A percentile compares a stretch with the other conserved stretches of the same genome.
Conservation (phyloP, 1,140 invertebrate species). For the Drosophila kohkoa region DNA sequence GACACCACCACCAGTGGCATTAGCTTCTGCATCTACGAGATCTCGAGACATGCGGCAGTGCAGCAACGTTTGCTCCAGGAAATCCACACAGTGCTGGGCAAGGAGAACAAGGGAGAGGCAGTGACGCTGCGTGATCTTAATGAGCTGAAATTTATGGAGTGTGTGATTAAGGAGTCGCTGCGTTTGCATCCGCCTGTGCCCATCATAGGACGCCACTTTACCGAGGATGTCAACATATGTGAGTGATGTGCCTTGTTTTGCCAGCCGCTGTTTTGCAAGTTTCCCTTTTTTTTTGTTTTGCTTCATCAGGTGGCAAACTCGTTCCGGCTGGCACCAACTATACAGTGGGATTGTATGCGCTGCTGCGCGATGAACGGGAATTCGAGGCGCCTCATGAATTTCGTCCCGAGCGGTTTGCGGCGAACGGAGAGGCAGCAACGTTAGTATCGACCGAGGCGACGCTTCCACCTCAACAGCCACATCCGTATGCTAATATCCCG, state of each 20-base stretch:
- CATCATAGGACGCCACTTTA: conserved; percentile 87
- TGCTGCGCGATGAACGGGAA: conserved; percentile 86
- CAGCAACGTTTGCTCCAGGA: conserved; percentile 88
- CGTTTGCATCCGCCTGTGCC: conserved; percentile 89
- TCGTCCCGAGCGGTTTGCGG: conserved; percentile 88
- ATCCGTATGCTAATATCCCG: conserved; percentile 86
- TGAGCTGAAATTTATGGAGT: conserved; percentile 84
- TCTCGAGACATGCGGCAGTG: conserved; percentile 86
- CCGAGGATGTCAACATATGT: conserved; percentile 85
- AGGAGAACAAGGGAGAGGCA: conserved; percentile 30
- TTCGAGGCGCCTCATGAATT: conserved; percentile 88
- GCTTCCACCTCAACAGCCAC: conserved; percentile 77
- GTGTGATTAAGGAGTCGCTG: conserved; percentile 88
- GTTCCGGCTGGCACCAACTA: conserved; percentile 84
- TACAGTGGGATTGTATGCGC: conserved; percentile 81
- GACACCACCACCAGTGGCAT: conserved; percentile 89
- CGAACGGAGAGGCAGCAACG: background rate
- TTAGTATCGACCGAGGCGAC: background rate
- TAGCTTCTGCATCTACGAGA: conserved; percentile 86
- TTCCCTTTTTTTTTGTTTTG: too few species aligned
- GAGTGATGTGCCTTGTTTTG: background rate
- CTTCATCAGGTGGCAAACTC: conserved; percentile 58
- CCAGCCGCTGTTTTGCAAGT: too few species aligned
- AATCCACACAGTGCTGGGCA: conserved; percentile 86
- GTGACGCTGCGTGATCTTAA: conserved; percentile 43